These are phyloP conservation scores for Lithophane ornitopus DNA, from an alignment of 2,888 invertebrate genomes.

Conservation along the genomic window DNA sequence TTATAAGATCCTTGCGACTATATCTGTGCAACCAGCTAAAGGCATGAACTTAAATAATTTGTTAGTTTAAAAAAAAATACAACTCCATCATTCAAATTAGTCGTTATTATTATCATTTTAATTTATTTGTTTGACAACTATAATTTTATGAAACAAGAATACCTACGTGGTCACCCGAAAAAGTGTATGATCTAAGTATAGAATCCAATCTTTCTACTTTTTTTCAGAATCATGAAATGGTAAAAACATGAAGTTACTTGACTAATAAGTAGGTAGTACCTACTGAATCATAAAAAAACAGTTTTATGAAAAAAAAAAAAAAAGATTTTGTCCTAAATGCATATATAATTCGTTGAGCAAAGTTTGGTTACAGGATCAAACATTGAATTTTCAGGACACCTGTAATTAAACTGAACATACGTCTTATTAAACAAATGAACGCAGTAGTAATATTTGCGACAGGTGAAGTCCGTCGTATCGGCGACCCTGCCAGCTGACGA, in stretches of 20 bases:
- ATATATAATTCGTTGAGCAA: slow-evolving; percentile 20
- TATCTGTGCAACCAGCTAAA: no score
- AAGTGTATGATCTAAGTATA: background rate
- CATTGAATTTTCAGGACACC: slow-evolving; percentile 20
- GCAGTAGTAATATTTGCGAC: slow-evolving; percentile 36
- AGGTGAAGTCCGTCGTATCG: slow-evolving; percentile 11
- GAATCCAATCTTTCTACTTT: background rate
- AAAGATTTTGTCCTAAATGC: background rate
- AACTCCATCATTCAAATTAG: background rate
- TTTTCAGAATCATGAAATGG: background rate
- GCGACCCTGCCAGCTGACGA: slow-evolving; percentile 31
- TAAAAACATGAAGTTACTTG: background rate
- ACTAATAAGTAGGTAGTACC: background rate
- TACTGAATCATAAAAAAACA: background rate
- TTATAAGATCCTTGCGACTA: no score
- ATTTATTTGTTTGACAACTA: no score
- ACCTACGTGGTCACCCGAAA: background rate
- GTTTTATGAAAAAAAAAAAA: background rate
- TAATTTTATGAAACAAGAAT: background rate
- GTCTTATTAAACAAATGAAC: slow-evolving; percentile 32
- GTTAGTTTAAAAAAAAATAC: background rate
- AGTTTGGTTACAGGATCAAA: slow-evolving; percentile 28
- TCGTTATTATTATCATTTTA: no score
- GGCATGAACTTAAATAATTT: no score
- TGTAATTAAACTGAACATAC: slow-evolving; percentile 27